A percentile compares a stretch with the other conserved stretches of the same genome.
Evolutionary conservation across 2,888 invertebrate species (phyloP).

Genomic region (Caenorhabditis sp.): DNA sequence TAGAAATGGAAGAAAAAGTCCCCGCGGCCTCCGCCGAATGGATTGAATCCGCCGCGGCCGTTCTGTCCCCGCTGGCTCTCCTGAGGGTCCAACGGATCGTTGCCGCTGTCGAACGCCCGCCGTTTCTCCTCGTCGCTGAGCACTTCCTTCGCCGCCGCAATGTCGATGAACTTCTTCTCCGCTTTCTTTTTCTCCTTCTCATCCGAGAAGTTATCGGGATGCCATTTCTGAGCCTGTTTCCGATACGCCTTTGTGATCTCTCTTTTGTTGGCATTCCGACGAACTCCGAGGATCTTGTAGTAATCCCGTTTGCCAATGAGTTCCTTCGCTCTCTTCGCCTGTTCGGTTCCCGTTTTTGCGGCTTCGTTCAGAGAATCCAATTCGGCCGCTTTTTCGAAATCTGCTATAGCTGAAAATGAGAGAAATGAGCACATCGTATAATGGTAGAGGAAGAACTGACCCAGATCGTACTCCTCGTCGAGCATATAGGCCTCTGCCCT

Average conservation of each 20-base stretch:
- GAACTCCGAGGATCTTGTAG: slow-evolving; percentile 95
- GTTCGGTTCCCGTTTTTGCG: slow-evolving; percentile 90
- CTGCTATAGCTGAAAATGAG: slow-evolving; percentile 85
- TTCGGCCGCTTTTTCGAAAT: slow-evolving; percentile 89
- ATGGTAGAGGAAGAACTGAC: too few species aligned
- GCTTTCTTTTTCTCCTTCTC: slow-evolving; percentile 86
- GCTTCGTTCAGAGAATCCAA: slow-evolving; percentile 87
- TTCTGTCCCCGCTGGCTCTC: slow-evolving; percentile 80
- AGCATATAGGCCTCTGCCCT: slow-evolving; percentile 91
- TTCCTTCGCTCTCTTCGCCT: slow-evolving; percentile 92
- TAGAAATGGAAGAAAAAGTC: slow-evolving; percentile 43
- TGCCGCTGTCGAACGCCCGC: slow-evolving; percentile 92
- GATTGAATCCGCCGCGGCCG: slow-evolving; percentile 38
- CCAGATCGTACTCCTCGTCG: slow-evolving; percentile 92
- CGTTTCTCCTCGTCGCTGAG: slow-evolving; percentile 89
- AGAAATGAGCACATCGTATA: too few species aligned
- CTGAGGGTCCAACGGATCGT: slow-evolving; percentile 97
- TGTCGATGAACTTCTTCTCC: slow-evolving; percentile 97
- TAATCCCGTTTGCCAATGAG: slow-evolving; percentile 94
- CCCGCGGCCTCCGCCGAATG: slow-evolving; percentile 20
- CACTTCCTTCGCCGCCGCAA: slow-evolving; percentile 98
- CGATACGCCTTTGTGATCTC: slow-evolving; percentile 96
- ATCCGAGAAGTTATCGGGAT: slow-evolving; percentile 92
- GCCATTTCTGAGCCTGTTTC: slow-evolving; percentile 98
- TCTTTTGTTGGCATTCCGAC: slow-evolving; percentile 89